Conservation (phyloP, 2,797 vertebrate genomes). For the Silurus lanzhouensis region DNA sequence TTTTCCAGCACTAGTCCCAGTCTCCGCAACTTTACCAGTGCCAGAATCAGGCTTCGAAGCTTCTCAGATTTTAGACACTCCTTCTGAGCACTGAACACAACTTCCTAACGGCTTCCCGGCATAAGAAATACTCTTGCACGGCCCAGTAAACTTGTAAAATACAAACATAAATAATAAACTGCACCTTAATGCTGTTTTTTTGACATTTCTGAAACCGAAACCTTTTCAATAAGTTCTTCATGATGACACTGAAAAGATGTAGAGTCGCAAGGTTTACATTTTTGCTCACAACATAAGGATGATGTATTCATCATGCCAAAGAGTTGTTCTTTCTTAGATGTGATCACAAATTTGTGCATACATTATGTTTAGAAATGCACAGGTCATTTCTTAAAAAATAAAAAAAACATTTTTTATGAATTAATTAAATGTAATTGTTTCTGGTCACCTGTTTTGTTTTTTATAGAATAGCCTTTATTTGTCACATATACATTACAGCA, state of each 20-base stretch:
- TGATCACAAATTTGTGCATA: neutral
- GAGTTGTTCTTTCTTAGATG: neutral
- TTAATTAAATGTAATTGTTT: too few species aligned
- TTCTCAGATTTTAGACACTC: neutral
- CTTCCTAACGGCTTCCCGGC: neutral
- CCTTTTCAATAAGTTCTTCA: constrained; percentile 7
- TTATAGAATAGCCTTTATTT: too few species aligned
- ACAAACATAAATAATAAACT: constrained; percentile 30
- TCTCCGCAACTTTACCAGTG: neutral
- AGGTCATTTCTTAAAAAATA: neutral
- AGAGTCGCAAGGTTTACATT: neutral
- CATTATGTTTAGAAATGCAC: neutral
- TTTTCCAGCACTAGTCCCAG: too few species aligned
- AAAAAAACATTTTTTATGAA: neutral
- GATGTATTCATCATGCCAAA: too few species aligned
- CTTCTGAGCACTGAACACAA: neutral
- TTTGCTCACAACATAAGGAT: too few species aligned
- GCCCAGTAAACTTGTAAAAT: constrained; percentile 19
- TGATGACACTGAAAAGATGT: constrained; percentile 14
- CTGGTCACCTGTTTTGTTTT: too few species aligned
- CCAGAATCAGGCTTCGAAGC: neutral
- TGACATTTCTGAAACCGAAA: constrained; percentile 21
- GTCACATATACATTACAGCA: too few species aligned
- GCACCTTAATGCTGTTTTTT: neutral
- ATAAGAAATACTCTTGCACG: constrained; percentile 5